Conservation (phyloP, 1,140 invertebrate species). For the Saxidomus purpurata region DNA sequence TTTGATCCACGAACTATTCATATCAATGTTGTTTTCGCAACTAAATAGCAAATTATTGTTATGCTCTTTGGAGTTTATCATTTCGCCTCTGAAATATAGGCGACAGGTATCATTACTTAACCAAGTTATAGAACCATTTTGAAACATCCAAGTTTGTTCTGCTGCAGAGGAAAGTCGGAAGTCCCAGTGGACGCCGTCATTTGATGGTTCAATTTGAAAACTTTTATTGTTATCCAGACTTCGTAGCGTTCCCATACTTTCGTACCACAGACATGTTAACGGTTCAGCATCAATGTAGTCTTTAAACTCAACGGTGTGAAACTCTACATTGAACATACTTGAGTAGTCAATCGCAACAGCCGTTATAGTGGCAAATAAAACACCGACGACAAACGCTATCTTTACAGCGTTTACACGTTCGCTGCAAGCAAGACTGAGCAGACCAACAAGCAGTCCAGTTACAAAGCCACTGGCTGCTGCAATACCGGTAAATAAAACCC, state of each 20-base stretch:
- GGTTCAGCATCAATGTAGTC: background rate
- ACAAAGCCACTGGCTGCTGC: background rate
- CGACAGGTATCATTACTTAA: background rate
- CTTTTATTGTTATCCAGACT: background rate
- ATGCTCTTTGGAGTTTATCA: background rate
- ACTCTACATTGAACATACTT: background rate
- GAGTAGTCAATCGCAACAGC: background rate
- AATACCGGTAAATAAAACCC: background rate
- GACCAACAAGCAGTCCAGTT: background rate
- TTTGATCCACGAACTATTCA: background rate
- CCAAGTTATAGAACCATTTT: background rate
- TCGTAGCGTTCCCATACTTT: background rate
- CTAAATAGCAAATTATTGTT: background rate
- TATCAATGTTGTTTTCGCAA: background rate
- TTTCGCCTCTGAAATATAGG: background rate
- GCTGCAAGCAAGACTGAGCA: background rate
- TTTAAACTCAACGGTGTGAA: background rate
- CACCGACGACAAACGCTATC: background rate
- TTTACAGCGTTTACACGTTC: background rate
- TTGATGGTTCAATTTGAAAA: background rate
- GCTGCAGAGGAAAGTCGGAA: background rate
- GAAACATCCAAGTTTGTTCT: background rate
- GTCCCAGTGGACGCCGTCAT: background rate
- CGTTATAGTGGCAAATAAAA: background rate
- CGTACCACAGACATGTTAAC: background rate